phyloP scores from a whole-genome alignment of 2,797 vertebrate genomes.

The Pseudomugil gertrudae region DNA sequence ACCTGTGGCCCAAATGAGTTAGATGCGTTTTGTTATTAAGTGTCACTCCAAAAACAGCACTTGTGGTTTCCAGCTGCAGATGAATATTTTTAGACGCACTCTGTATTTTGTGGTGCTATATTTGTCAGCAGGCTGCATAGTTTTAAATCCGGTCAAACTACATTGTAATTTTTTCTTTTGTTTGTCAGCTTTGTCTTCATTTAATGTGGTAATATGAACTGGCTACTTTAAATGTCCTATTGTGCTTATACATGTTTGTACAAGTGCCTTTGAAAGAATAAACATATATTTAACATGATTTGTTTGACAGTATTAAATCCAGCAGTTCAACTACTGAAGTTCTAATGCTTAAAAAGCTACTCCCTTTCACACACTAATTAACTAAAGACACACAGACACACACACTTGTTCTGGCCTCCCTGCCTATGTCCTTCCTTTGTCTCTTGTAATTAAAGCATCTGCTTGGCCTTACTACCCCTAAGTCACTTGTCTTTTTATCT shows the following conservation, averaged over 20 bases:
- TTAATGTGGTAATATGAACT: slow-evolving; percentile 14
- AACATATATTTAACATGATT: slow-evolving; percentile 28
- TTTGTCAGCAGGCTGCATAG: slow-evolving; percentile 48
- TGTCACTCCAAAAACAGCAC: slow-evolving; percentile 49
- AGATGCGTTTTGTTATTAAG: slow-evolving; percentile 30
- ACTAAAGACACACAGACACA: slow-evolving; percentile 6
- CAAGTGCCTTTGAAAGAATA: slow-evolving; percentile 18
- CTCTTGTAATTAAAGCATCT: slow-evolving; percentile 72
- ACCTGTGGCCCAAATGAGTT: slow-evolving; percentile 58
- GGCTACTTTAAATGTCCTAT: not conserved
- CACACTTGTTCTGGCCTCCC: slow-evolving; percentile 5
- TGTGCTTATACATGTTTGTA: not conserved
- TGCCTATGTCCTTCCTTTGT: slow-evolving; percentile 57
- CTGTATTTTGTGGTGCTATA: slow-evolving; percentile 64
- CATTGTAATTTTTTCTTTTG: slow-evolving; percentile 44
- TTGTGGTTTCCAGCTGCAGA: slow-evolving; percentile 49
- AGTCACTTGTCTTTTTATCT: slow-evolving; percentile 59
- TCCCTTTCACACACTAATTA: slow-evolving; percentile 33
- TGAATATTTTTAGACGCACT: slow-evolving; percentile 61
- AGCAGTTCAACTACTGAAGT: slow-evolving; percentile 3
- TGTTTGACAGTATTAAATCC: slow-evolving; percentile 36
- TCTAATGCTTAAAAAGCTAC: slow-evolving; percentile 18
- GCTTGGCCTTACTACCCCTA: slow-evolving; percentile 58
- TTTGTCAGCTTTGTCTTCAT: slow-evolving; percentile 26
- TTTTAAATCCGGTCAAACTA: slow-evolving; percentile 53